Percentiles rank a stretch among this genome's conserved stretches.
These are phyloP conservation scores for Leptinotarsa tumamoca DNA, from an alignment of 2,888 invertebrate genomes.

Conservation along the genomic window DNA sequence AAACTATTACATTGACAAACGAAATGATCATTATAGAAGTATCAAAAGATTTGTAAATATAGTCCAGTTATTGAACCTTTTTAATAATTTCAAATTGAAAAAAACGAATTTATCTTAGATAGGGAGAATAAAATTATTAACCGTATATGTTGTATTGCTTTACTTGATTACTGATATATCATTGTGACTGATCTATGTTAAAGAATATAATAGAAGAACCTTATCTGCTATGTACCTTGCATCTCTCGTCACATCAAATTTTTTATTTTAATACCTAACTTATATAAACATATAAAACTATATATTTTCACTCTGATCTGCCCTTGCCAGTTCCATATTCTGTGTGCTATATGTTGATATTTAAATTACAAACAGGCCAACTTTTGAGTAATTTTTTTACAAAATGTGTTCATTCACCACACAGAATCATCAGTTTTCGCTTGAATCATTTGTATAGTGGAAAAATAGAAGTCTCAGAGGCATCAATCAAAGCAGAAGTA, in stretches of 20 bases:
- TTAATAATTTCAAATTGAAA: slow-evolving; percentile 67
- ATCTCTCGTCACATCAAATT: slow-evolving; percentile 50
- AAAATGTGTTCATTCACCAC: neutral
- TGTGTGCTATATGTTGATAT: slow-evolving; percentile 54
- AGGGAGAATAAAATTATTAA: slow-evolving; percentile 64
- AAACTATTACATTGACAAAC: slow-evolving; percentile 39
- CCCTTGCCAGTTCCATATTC: slow-evolving; percentile 55
- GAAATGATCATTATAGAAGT: slow-evolving; percentile 51
- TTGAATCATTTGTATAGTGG: neutral
- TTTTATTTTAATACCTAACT: slow-evolving; percentile 49
- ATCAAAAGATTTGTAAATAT: slow-evolving; percentile 66
- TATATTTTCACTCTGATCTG: slow-evolving; percentile 56
- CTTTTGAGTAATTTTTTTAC: slow-evolving; percentile 32
- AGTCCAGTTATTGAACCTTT: slow-evolving; percentile 68
- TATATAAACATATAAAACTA: slow-evolving; percentile 45
- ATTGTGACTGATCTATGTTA: slow-evolving; percentile 66
- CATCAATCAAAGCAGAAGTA: slow-evolving; percentile 11
- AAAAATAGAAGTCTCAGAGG: neutral
- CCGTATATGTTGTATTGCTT: slow-evolving; percentile 68
- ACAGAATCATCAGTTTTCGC: neutral
- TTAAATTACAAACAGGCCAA: slow-evolving; percentile 28
- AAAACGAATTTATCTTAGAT: slow-evolving; percentile 69
- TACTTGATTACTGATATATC: slow-evolving; percentile 61
- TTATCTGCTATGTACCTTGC: slow-evolving; percentile 67
- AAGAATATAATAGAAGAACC: slow-evolving; percentile 53